Evolutionary conservation across 1,140 invertebrate species (phyloP), one percentile per base, ranked within the genome.

Genomic region (Calliopsis andreniformis): DNA sequence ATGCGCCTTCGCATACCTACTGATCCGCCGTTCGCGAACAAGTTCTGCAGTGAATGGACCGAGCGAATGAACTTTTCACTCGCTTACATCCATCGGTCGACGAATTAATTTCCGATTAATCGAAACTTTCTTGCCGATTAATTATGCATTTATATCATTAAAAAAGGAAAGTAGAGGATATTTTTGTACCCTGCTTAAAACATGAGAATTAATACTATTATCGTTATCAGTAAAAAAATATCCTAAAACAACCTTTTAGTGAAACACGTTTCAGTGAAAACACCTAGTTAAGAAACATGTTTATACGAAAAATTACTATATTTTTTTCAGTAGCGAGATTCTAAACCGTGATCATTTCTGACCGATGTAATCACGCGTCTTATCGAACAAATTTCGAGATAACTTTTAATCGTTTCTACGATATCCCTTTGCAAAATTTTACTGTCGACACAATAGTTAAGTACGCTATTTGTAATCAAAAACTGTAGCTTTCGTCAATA

Each of bases 11-110:
- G 80, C 80, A 79, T 83, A 79, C 70, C 76, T 68, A 62, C 62
- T 43, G 81, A 83, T 76, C 67, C 39, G 58, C 63, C 66, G 30
- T 39, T 79, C 35, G 66, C 56, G 71, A 83, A 83, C 82, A 59
- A 83, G 81, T 84, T 84, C 63, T n/a, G 49, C 72, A 62, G 82
- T 80, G 82, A 84, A 84, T 84, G 81, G 81, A 83, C 68, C 72
- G 68, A 66, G 63, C 63, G 78, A 77, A 69, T 83, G 63, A 77
- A 84, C 82, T 84, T 83, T 83, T 79, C 80, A 58, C 69, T 78
- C 39, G 63, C 43, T 61, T 53, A 42, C 42, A 51, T 55, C 68
- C 30, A 58, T 8, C 61, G 7, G 14, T 14, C n/a, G 14, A 39
- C 5, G n/a, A 58, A 82, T 81, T 71, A 62, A 83, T 71, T 32